These are phyloP conservation scores for Arrhopalites spinosus DNA, from an alignment of 2,888 invertebrate species.

Conservation along the genomic window DNA sequence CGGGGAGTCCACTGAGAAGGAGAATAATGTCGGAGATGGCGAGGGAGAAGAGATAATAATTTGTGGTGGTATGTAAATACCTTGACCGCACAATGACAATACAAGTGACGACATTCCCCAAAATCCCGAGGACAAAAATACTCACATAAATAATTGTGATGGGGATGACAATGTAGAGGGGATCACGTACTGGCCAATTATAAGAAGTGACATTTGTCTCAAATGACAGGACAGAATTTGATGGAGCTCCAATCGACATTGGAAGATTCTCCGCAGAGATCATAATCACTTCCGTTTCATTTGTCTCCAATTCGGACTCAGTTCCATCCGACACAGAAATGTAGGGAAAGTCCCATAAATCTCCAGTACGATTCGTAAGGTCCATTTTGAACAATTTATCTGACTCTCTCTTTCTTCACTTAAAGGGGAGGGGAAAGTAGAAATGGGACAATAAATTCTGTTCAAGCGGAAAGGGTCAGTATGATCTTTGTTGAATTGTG, in stretches of 20 bases:
- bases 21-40: conserved; percentile 77
- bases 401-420: no score
- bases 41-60: conserved; percentile 63
- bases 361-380: neutral
- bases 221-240: neutral
- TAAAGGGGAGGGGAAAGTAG: neutral
- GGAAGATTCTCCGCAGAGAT: conserved; percentile 1
- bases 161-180: conserved; percentile 54
- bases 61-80: conserved; percentile 64
- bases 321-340: neutral
- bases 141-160: conserved; percentile 60
- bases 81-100: conserved; percentile 62
- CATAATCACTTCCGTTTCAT: conserved; percentile 6
- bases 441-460: no score
- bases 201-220: neutral
- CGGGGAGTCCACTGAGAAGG: conserved; percentile 77
- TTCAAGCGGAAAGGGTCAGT: no score
- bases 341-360: neutral
- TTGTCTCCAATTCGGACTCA: neutral
- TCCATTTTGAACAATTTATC: no score
- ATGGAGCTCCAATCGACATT: neutral
- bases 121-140: conserved; percentile 61
- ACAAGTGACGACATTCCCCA: conserved; percentile 63
- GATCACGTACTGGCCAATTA: conserved; percentile 55
- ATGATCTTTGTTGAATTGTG: no score